Evolutionary conservation across 2,888 invertebrate species (phyloP), one percentile per base, ranked within the genome.

Genomic region (Lottia scabra): DNA sequence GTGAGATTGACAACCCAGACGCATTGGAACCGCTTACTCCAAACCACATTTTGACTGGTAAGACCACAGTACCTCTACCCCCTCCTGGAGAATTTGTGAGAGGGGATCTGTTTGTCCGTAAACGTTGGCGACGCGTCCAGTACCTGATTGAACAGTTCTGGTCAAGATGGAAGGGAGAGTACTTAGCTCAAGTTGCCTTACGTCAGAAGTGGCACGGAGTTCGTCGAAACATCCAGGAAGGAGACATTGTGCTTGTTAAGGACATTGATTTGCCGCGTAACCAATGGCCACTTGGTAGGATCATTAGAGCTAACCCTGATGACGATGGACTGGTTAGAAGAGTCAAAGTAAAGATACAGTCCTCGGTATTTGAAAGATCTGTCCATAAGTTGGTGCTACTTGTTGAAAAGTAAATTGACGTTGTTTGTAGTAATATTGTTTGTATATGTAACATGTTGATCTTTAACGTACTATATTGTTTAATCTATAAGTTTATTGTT

Each of bases 61-160:
- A 78, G 38, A 23, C 72, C 5, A 67, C 19, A n/a, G 27, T 67
- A 15, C 46, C 48, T 0, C n/a, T 67, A 76, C 26, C 38, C 1
- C 38, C 38, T 2, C 38, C 38, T 38, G 79, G 80, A n/a, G 48
- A 75, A 15, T 81, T 81, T 63, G 64, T 45, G 16, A 67, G 30
- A 67, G 56, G 43, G 1, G 80, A 78, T 62, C 3, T 80, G 12
- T 81, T 76, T 46, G 65, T 46, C 16, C 16, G 79, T 27, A 78
- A 74, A 30, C 72, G 75, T 0, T 81, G 80, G 82, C 5, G 76
- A 13, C 68, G 77, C 3, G 70, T 74, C 2, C 78, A 82, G 30
- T 72, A 75, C 66, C 23, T 81, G 1, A 72, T 74, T 16, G 73
- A 81, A 30, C 69, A 75, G 27, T 80, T 82, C 68, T 82, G 79